Base-by-base conservation (phyloP, 2,797 vertebrate genomes). In the Rhodeus uyekii region DNA sequence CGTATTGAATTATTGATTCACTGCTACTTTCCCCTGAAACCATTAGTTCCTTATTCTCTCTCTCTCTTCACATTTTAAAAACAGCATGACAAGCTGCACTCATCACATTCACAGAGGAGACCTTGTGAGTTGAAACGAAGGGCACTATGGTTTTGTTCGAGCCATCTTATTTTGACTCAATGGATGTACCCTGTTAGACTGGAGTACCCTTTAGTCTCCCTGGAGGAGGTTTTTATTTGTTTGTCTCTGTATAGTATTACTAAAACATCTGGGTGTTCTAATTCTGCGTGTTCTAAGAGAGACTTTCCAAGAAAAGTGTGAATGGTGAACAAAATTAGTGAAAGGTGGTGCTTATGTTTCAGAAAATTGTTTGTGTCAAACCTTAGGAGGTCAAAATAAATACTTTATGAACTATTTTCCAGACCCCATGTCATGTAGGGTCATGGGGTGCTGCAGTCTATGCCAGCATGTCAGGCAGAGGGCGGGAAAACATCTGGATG, bases 81-180 rank as follows among this genome's bases (percentile, higher is more conserved):
- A n/a, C n/a, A n/a, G n/a, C n/a, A n/a, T n/a, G n/a, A 89, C 89
- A 90, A 84, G 77, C 87, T 87, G 88, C 91, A 89, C 90, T 92
- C 88, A 90, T 87, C 91, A 90, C 87, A 87, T 91, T 68, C 19
- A 18, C 55, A 34, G 84, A 44, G 83, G 81, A 88, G 82, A 80
- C 73, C 63, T 80, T 4, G 16, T 76, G 83, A 83, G 90, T 92
- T 94, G 86, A 91, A 83, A 68, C 48, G 71, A 86, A 90, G 89
- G 85, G 83, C 89, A 80, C 12, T 6, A 32, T 32, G 39, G 48
- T 81, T 69, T 38, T 80, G 50, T 34, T 14, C 39, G 27, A 42
- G 50, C n/a, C 6, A 27, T 79, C 61, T 55, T 83, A 67, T 84
- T 86, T 84, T 75, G 48, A 75, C 27, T 68, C 46, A 46, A 13